Evolutionary conservation across 2,888 invertebrate species (phyloP).

Genomic region (Tigriopus californicus): DNA sequence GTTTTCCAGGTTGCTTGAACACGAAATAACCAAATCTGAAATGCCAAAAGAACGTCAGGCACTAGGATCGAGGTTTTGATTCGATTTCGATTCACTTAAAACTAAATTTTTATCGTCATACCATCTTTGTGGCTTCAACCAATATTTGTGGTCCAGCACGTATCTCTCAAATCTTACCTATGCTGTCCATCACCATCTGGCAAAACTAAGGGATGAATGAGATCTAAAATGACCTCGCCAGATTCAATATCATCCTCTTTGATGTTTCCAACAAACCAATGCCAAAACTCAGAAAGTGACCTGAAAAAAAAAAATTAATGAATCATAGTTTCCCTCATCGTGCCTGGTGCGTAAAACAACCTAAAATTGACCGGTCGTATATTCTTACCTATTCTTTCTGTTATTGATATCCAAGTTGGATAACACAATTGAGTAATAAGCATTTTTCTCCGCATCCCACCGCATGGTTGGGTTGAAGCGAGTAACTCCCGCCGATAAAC

Average conservation of each 20-base stretch:
- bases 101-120: no score
- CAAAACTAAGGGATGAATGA: constrained; percentile 1
- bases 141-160: no score
- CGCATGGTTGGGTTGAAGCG: constrained; percentile 2
- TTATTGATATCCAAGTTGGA: constrained; percentile 7
- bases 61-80: no score
- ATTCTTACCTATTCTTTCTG: background rate
- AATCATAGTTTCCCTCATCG: background rate
- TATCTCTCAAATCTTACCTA: background rate
- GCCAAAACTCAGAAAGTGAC: constrained; percentile 11
- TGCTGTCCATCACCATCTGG: constrained; percentile 11
- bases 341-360: background rate
- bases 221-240: constrained; percentile 6
- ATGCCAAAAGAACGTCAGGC: background rate
- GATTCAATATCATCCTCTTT: background rate
- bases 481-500: constrained; percentile 5
- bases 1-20: background rate
- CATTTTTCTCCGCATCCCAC: background rate
- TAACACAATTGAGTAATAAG: background rate
- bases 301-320: background rate
- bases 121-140: no score
- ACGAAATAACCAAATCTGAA: constrained; percentile 10
- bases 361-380: no score
- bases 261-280: constrained; percentile 12
- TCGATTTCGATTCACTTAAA: background rate